A percentile compares a stretch with the other conserved stretches of the same genome.
Conservation (phyloP, 2,113 vertebrate species). For the Tonatia bakeri region DNA sequence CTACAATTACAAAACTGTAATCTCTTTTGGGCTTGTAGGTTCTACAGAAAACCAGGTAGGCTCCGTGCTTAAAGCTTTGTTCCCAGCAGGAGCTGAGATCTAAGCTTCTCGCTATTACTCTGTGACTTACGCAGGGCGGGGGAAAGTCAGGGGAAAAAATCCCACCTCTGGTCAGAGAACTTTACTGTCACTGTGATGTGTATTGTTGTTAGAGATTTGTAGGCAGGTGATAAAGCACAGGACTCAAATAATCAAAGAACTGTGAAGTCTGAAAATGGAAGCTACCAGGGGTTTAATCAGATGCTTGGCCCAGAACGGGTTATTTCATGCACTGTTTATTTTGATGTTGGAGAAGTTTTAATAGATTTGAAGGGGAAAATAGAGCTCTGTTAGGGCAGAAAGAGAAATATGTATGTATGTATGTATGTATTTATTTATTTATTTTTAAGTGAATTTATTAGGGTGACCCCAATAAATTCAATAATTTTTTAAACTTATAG, state of each 20-base stretch:
- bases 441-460: no score
- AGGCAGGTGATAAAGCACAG: not conserved
- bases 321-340: not conserved
- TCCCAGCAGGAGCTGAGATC: conserved; percentile 34
- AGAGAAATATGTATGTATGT: no score
- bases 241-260: conserved; percentile 22
- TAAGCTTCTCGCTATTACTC: not conserved
- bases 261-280: conserved; percentile 30
- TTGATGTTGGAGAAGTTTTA: not conserved
- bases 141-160: not conserved
- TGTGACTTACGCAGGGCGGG: not conserved
- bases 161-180: not conserved
- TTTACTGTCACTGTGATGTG: not conserved
- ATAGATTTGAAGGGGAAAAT: not conserved
- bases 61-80: conserved; percentile 14
- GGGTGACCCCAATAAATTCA: no score
- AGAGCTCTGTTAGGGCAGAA: no score
- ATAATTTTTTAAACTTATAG: no score
- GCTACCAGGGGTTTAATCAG: not conserved
- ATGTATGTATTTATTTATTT: no score
- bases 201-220: conserved; percentile 1
- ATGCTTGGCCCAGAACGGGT: not conserved
- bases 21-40: not conserved
- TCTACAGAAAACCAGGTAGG: not conserved
- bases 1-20: not conserved